Conservation (phyloP, 1,140 invertebrate genomes). For the Drosophila ercepeae region DNA sequence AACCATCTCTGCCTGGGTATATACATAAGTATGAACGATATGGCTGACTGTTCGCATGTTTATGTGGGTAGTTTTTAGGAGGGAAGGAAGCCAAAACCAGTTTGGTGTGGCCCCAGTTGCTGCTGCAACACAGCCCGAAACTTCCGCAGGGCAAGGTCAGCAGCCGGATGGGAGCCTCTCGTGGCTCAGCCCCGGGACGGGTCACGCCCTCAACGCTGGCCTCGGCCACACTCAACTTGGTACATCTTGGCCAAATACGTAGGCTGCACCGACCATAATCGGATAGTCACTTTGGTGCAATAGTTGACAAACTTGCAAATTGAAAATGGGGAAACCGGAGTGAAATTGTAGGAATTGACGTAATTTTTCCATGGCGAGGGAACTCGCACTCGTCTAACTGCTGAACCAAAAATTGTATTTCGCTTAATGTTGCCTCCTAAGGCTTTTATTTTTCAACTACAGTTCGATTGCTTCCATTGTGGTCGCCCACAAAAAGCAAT, state of each 20-base stretch:
- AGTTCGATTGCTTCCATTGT: slow-evolving; percentile 26
- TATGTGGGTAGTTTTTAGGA: slow-evolving; percentile 39
- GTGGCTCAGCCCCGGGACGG: slow-evolving; percentile 16
- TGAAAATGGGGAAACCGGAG: slow-evolving; percentile 5
- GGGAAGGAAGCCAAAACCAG: slow-evolving; percentile 48
- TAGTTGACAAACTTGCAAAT: slow-evolving; percentile 13
- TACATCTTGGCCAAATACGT: slow-evolving; percentile 29
- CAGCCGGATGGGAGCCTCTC: not conserved
- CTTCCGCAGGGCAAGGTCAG: slow-evolving; percentile 32
- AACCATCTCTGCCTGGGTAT: slow-evolving; percentile 2
- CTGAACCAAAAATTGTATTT: not conserved
- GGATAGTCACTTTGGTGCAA: slow-evolving; percentile 16
- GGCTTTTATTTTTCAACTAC: slow-evolving; percentile 1
- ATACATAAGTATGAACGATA: not conserved
- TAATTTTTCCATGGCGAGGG: slow-evolving; percentile 17
- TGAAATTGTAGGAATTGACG: slow-evolving; percentile 22
- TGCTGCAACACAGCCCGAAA: slow-evolving; percentile 28
- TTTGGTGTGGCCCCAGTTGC: slow-evolving; percentile 36
- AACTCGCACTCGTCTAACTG: not conserved
- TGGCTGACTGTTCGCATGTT: slow-evolving; percentile 9
- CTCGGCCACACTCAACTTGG: slow-evolving; percentile 7
- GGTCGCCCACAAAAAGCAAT: slow-evolving; percentile 32
- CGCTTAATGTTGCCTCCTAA: not conserved
- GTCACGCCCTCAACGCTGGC: slow-evolving; percentile 28
- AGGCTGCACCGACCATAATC: slow-evolving; percentile 33